These are phyloP conservation scores for Pseudococcus jackbeardsleyi DNA, from an alignment of 2,888 invertebrate genomes.

Conservation along the genomic window DNA sequence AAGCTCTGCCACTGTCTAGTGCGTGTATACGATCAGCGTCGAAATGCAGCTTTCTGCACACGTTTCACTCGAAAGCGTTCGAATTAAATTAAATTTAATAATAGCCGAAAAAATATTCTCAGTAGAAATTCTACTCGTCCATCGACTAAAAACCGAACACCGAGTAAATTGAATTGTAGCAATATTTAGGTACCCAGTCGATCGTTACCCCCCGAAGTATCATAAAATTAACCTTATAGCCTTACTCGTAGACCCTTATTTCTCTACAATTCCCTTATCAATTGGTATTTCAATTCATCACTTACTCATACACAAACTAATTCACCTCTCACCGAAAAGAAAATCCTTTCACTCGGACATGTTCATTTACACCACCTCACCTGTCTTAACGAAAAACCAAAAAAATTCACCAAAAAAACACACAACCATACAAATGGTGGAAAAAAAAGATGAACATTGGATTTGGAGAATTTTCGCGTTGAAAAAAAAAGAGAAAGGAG, in stretches of 20 bases:
- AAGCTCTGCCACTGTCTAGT: background rate
- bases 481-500: background rate
- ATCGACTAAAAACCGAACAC: too few species aligned
- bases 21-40: background rate
- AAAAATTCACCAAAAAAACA: background rate
- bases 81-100: background rate
- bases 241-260: background rate
- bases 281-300: background rate
- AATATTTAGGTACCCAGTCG: background rate
- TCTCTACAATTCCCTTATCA: background rate
- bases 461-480: background rate
- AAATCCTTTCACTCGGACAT: background rate
- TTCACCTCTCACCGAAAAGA: background rate
- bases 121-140: too few species aligned
- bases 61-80: too few species aligned
- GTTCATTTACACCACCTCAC: background rate
- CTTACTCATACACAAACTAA: background rate
- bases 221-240: background rate
- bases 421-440: background rate
- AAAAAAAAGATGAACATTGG: conserved; percentile 12
- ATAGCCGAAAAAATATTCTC: too few species aligned
- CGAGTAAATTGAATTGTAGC: background rate
- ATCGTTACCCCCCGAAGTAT: background rate
- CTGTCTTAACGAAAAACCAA: background rate
- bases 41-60: background rate